phyloP scores from a whole-genome alignment of 2,113 vertebrate species.

The Apus apus region DNA sequence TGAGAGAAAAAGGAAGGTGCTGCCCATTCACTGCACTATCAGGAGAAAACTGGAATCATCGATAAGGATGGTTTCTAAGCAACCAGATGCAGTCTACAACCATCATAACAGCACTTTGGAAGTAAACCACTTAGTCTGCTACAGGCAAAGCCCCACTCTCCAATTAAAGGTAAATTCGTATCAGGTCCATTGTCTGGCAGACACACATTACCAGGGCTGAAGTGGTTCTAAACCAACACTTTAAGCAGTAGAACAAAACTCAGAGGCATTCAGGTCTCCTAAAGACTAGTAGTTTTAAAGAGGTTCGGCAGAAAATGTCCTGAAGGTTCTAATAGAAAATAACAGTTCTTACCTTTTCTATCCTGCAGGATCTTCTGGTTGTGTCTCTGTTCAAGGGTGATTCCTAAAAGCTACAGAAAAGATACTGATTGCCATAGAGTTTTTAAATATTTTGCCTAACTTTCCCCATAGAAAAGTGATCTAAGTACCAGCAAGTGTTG shows the following conservation, averaged over 20 bases:
- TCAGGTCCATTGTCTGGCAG: slow-evolving; percentile 27
- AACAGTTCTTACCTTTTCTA: not conserved
- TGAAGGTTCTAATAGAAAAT: not conserved
- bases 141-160: not conserved
- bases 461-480: not conserved
- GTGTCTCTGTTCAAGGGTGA: not conserved
- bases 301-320: not conserved
- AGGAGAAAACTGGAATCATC: slow-evolving; percentile 35
- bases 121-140: slow-evolving; percentile 13
- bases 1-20: not conserved
- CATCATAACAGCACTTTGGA: slow-evolving; percentile 5
- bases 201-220: not conserved
- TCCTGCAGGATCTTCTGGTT: not conserved
- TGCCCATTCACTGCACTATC: slow-evolving; percentile 13
- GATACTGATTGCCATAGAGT: not conserved
- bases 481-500: not conserved
- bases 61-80: slow-evolving; percentile 59
- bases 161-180: slow-evolving; percentile 6
- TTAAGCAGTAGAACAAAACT: not conserved
- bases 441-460: not conserved
- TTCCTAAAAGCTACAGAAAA: not conserved
- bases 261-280: not conserved
- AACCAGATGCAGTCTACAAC: slow-evolving; percentile 24
- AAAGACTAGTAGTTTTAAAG: not conserved
- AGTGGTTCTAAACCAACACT: not conserved